phyloP scores from a whole-genome alignment of 2,113 vertebrate genomes.

The Pluvianellus socialis region DNA sequence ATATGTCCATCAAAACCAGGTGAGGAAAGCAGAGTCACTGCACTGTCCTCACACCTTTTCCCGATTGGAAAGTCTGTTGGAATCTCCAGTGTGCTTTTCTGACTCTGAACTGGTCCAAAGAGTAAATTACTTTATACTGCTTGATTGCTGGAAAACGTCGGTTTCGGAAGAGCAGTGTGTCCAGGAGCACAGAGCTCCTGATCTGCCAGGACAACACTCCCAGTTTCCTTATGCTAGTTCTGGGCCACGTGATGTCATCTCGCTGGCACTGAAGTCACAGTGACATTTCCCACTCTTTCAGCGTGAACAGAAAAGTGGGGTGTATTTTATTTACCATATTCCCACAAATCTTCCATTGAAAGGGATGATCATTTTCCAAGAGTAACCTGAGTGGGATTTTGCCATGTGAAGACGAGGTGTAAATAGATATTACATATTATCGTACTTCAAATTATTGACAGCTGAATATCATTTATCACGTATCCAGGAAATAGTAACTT shows the following conservation, averaged over 20 bases:
- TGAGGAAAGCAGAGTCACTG: background rate
- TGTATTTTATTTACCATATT: background rate
- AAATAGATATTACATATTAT: background rate
- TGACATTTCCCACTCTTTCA: background rate
- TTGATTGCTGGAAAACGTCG: background rate
- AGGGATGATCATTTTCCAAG: background rate
- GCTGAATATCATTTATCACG: background rate
- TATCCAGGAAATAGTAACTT: background rate
- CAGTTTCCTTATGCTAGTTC: rapidly evolving
- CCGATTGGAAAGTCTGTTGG: rapidly evolving
- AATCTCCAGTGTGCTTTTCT: background rate
- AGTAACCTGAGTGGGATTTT: background rate
- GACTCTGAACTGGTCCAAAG: background rate
- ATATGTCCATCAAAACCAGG: rapidly evolving
- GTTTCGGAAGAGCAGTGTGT: rapidly evolving
- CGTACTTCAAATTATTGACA: background rate
- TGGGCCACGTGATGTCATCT: background rate
- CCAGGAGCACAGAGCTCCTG: background rate
- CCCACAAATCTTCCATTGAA: background rate
- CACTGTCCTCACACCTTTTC: background rate
- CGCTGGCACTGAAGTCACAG: background rate
- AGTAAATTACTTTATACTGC: background rate
- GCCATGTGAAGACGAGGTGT: background rate
- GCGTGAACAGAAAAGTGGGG: background rate
- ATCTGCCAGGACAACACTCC: rapidly evolving